These are phyloP conservation scores for Anticlea derivata DNA, from an alignment of 2,888 invertebrate species.

Conservation along the genomic window DNA sequence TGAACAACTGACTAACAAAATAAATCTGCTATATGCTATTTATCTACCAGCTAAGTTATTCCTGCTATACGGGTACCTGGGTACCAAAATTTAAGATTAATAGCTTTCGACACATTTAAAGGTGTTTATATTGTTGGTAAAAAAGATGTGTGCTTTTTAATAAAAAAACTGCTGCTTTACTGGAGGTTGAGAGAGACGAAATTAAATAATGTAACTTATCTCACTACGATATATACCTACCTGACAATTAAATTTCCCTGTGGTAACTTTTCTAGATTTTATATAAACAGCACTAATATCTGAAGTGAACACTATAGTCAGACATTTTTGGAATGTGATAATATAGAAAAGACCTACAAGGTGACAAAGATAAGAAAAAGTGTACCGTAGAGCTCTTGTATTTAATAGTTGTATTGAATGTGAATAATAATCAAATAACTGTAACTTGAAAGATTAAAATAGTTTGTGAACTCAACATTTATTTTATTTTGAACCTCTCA, in stretches of 20 bases:
- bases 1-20: neutral
- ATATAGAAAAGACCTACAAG: neutral
- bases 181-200: no score
- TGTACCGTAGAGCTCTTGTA: conserved; percentile 26
- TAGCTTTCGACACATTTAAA: no score
- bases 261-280: neutral
- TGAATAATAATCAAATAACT: conserved; percentile 26
- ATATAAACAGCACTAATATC: neutral
- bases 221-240: no score
- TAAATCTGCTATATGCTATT: no score
- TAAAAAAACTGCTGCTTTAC: no score
- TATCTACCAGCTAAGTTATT: no score
- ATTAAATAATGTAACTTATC: no score
- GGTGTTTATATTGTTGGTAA: no score
- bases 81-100: no score
- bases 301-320: neutral
- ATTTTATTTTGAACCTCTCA: neutral
- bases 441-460: conserved; percentile 27
- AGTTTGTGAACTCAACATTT: conserved; percentile 19
- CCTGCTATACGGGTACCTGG: no score
- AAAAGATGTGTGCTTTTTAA: no score
- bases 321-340: conserved; percentile 8
- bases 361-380: neutral
- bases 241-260: no score
- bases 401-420: conserved; percentile 27